Conservation (phyloP, 1,140 invertebrate genomes). For the Lethrus apterus region DNA sequence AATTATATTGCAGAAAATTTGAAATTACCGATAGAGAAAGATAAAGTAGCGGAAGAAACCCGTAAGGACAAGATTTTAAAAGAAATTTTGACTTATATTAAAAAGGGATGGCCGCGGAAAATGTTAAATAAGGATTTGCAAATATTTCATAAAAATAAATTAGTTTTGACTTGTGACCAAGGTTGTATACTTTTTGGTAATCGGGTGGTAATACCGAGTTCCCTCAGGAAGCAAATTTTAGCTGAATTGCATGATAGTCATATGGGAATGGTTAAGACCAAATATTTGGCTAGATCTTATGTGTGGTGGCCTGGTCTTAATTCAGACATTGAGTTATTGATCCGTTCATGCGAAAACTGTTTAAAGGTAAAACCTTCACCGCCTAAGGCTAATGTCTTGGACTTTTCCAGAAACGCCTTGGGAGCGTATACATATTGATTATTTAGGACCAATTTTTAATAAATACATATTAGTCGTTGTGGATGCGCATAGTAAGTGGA, state of each 20-base stretch:
- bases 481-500: constrained; percentile 41
- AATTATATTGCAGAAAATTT: too few species aligned
- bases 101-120: constrained; percentile 5
- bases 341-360: background rate
- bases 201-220: constrained; percentile 31
- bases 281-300: constrained; percentile 41
- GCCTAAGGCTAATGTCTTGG: constrained; percentile 9
- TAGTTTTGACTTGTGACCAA: constrained; percentile 21
- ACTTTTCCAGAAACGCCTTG: background rate
- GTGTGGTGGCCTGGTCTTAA: constrained; percentile 39
- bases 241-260: constrained; percentile 41
- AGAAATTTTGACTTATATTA: too few species aligned
- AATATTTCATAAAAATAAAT: background rate
- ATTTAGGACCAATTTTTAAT: constrained; percentile 39
- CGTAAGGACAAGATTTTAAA: too few species aligned
- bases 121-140: background rate
- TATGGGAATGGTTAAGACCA: constrained; percentile 44
- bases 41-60: too few species aligned
- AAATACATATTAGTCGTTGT: constrained; percentile 40
- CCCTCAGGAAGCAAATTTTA: constrained; percentile 26
- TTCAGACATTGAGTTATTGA: constrained; percentile 5
- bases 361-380: background rate
- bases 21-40: too few species aligned
- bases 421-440: constrained; percentile 41
- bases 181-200: constrained; percentile 20